Conservation (phyloP, 1,140 invertebrate genomes). For the Pentalonia nigronervosa region DNA sequence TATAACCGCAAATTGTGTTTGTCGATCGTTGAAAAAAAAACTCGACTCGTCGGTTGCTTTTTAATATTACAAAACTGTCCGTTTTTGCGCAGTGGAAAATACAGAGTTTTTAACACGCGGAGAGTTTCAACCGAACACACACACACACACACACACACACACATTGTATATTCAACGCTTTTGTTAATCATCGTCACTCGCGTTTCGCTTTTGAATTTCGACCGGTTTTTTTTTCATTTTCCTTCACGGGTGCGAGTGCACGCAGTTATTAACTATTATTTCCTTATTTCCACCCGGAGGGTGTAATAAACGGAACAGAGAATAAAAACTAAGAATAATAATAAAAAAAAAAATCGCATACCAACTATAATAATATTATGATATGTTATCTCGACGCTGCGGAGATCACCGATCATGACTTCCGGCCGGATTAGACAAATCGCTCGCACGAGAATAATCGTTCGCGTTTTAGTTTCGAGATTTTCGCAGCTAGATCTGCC, state of each 20-base stretch:
- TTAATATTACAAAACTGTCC: background rate
- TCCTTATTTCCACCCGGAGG: background rate
- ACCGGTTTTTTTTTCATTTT: background rate
- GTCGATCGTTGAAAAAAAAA: constrained; percentile 5
- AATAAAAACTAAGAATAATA: background rate
- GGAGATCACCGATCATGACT: background rate
- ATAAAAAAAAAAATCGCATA: background rate
- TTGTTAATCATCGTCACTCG: background rate
- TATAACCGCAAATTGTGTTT: background rate
- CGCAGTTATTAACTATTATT: background rate
- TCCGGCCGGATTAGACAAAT: background rate
- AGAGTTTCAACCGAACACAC: background rate
- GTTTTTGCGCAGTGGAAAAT: background rate
- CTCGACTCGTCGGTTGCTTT: background rate
- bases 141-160: background rate
- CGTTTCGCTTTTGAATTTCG: background rate
- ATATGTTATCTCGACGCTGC: background rate
- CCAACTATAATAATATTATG: background rate
- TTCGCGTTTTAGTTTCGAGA: background rate
- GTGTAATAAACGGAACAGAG: background rate
- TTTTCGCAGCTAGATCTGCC: background rate
- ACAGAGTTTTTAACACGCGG: background rate
- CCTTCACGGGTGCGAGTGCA: background rate
- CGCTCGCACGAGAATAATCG: background rate
- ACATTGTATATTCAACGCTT: background rate